Percentiles rank a stretch among this genome's conserved stretches.
phyloP scores from a whole-genome alignment of 2,888 invertebrate species.

The Thymelicus sylvestris region DNA sequence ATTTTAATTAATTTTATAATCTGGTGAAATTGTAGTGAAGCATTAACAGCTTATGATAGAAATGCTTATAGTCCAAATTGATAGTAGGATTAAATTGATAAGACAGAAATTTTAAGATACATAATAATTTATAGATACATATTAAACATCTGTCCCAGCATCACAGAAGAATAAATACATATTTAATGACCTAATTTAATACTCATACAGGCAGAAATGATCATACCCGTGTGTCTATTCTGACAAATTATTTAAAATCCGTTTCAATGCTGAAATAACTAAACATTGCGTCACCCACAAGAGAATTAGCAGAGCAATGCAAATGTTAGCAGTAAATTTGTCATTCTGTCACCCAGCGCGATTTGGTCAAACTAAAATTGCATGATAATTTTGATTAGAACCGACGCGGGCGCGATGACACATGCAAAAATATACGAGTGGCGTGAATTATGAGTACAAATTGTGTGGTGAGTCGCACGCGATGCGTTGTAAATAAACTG shows the following conservation, averaged over 20 bases:
- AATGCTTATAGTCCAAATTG: too few relatives aligned
- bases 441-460: conserved; percentile 37
- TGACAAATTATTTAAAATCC: conserved; percentile 24
- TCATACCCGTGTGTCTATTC: not conserved
- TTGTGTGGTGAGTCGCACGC: conserved; percentile 30
- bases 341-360: conserved; percentile 78
- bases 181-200: too few relatives aligned
- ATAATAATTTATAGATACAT: too few relatives aligned
- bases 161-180: too few relatives aligned
- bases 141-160: too few relatives aligned
- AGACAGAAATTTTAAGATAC: too few relatives aligned
- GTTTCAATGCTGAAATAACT: conserved; percentile 30
- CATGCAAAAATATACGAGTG: conserved; percentile 61
- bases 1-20: too few relatives aligned
- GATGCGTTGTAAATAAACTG: conserved; percentile 32
- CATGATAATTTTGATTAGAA: conserved; percentile 79
- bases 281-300: conserved; percentile 34
- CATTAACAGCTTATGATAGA: too few relatives aligned
- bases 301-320: conserved; percentile 45
- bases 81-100: too few relatives aligned
- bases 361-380: conserved; percentile 76
- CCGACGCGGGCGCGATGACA: conserved; percentile 65
- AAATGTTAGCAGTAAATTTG: conserved; percentile 64
- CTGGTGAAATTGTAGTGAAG: too few relatives aligned
- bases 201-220: too few relatives aligned